These are phyloP conservation scores for Taeniopygia guttata DNA, from an alignment of 2,797 vertebrate genomes.

Conservation along the genomic window DNA sequence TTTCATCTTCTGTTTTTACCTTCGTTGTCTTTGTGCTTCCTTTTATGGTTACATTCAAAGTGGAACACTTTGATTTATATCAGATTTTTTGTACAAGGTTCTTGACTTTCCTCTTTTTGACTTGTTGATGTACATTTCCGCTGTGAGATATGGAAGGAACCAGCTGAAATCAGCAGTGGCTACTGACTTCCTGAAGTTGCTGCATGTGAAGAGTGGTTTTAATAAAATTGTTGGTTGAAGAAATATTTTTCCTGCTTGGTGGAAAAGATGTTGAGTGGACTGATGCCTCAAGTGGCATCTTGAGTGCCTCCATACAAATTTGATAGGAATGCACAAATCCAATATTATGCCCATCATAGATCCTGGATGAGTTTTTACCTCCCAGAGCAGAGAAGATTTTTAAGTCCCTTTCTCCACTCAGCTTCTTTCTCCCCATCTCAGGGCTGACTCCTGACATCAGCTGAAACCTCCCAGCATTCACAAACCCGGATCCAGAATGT, in stretches of 20 bases:
- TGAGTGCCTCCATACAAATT: accelerated
- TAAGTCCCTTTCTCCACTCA: neutral
- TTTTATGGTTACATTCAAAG: neutral
- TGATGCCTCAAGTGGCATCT: neutral
- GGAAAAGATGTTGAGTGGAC: neutral
- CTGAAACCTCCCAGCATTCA: neutral
- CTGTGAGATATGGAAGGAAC: neutral
- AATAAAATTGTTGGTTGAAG: neutral
- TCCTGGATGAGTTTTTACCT: neutral
- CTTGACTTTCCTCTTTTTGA: neutral
- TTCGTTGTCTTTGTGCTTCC: neutral
- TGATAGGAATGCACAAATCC: neutral
- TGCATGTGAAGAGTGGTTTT: neutral
- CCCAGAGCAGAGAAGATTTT: neutral
- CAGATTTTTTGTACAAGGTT: neutral
- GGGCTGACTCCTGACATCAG: neutral
- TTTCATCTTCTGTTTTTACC: neutral
- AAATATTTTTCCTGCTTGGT: neutral
- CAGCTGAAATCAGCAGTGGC: neutral
- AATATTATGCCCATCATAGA: accelerated
- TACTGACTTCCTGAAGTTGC: neutral
- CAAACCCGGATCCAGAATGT: neutral
- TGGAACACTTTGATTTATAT: neutral
- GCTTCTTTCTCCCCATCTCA: neutral
- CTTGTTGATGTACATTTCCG: neutral